Conservation (phyloP, 2,888 invertebrate genomes). For the Yponomeuta evonymella region DNA sequence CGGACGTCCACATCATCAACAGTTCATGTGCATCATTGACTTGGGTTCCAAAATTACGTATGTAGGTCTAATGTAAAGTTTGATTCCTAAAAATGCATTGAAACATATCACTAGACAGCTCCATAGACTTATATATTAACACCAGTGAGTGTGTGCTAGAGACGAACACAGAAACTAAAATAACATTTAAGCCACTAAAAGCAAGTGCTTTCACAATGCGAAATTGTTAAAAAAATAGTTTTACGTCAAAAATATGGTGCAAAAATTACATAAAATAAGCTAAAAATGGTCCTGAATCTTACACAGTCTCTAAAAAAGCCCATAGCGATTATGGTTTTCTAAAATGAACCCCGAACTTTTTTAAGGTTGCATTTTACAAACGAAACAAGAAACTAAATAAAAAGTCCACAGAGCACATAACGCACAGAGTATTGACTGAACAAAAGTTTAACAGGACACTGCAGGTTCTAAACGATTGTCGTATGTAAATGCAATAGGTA, state of each 20-base stretch:
- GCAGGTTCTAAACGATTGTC: slow-evolving; percentile 58
- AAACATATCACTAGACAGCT: slow-evolving; percentile 9
- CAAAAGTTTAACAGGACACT: slow-evolving; percentile 47
- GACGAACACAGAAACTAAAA: slow-evolving; percentile 38
- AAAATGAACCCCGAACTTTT: slow-evolving; percentile 41
- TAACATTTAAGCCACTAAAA: slow-evolving; percentile 57
- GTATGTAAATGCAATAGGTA: slow-evolving; percentile 26
- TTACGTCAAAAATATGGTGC: slow-evolving; percentile 51
- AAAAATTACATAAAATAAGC: slow-evolving; percentile 28
- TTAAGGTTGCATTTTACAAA: slow-evolving; percentile 46
- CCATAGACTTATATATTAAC: not conserved
- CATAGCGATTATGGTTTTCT: slow-evolving; percentile 51
- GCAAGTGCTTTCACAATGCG: slow-evolving; percentile 59
- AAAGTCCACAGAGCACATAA: slow-evolving; percentile 52
- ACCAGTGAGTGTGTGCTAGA: not conserved
- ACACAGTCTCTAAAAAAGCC: slow-evolving; percentile 64
- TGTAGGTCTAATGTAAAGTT: slow-evolving; percentile 18
- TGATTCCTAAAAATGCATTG: slow-evolving; percentile 14
- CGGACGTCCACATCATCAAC: not conserved
- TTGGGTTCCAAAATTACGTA: slow-evolving; percentile 27
- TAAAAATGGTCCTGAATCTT: slow-evolving; percentile 71
- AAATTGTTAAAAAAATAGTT: slow-evolving; percentile 34
- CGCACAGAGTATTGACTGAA: slow-evolving; percentile 59
- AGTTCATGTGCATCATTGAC: not conserved
- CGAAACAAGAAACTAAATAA: slow-evolving; percentile 41